Conservation (phyloP, 2,113 vertebrate genomes). For the Charina bottae region DNA sequence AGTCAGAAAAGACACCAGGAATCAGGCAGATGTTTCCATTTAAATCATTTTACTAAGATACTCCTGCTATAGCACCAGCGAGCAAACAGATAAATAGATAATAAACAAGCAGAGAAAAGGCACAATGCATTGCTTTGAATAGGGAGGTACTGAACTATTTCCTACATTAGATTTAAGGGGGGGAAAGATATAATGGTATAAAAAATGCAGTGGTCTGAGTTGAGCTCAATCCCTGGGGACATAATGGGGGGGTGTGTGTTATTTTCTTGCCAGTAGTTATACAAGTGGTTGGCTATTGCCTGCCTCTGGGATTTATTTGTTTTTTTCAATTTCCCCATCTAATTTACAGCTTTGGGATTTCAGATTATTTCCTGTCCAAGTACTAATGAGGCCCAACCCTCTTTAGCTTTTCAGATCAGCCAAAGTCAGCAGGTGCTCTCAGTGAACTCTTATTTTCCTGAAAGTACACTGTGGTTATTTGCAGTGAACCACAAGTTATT, state of each 20-base stretch:
- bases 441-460: slow-evolving; percentile 24
- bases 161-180: neutral
- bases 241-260: neutral
- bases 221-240: neutral
- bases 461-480: slow-evolving; percentile 30
- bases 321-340: neutral
- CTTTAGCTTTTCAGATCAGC: neutral
- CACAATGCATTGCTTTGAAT: neutral
- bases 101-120: neutral
- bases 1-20: slow-evolving; percentile 38
- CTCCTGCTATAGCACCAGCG: neutral
- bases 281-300: neutral
- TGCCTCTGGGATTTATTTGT: neutral
- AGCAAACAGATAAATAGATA: neutral
- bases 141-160: neutral
- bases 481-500: slow-evolving; percentile 23
- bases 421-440: neutral
- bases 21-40: slow-evolving; percentile 32
- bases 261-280: neutral
- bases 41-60: slow-evolving; percentile 22
- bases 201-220: neutral
- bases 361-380: neutral
- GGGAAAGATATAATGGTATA: neutral
- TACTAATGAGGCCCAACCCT: neutral
- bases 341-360: neutral